These are phyloP conservation scores for Gopherus flavomarginatus DNA, from an alignment of 2,113 vertebrate genomes.

Conservation along the genomic window DNA sequence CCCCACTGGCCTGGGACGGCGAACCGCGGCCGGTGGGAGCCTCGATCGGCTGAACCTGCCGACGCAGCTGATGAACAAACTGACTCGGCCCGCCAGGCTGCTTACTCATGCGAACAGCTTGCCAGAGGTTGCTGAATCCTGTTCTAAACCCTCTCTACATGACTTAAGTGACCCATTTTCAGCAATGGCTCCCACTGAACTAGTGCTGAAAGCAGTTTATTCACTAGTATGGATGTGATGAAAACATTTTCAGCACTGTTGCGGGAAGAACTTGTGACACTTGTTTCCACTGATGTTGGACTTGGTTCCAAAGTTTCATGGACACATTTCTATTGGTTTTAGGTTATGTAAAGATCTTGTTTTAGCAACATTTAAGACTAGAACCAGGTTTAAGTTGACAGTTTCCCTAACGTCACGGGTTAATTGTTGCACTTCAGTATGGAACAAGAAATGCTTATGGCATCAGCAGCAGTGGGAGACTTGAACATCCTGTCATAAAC, in stretches of 20 bases:
- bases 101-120: no score
- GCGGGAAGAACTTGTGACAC: not conserved
- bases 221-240: not conserved
- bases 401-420: not conserved
- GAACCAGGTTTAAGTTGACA: not conserved
- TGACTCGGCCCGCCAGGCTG: no score
- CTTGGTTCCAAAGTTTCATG: not conserved
- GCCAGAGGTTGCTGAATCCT: no score
- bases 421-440: not conserved
- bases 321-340: not conserved
- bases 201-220: not conserved
- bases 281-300: not conserved
- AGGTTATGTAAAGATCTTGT: not conserved
- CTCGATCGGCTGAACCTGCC: no score
- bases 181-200: not conserved
- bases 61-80: no score
- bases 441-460: not conserved
- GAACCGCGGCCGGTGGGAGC: no score
- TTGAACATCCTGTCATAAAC: slow-evolving; percentile 24
- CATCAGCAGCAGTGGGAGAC: not conserved
- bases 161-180: not conserved
- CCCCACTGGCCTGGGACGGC: no score
- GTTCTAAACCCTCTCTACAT: not conserved
- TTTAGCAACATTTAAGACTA: not conserved
- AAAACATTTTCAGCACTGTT: not conserved